These are phyloP conservation scores for Aplodontia rufa DNA, from an alignment of 2,113 vertebrate species.

Conservation along the genomic window DNA sequence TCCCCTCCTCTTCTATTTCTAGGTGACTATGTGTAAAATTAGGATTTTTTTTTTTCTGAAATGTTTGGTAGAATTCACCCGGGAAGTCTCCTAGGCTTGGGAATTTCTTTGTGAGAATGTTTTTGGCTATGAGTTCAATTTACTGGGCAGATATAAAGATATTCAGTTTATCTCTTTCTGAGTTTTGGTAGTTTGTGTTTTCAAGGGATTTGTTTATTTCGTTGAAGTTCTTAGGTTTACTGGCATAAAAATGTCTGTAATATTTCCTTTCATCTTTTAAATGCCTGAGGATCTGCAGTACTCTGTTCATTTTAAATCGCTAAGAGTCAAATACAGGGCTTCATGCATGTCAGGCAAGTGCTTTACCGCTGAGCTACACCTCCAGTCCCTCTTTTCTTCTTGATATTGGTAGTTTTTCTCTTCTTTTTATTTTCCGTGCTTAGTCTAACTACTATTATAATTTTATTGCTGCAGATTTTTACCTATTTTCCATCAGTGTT, in stretches of 20 bases:
- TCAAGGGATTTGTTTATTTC: slow-evolving; percentile 31
- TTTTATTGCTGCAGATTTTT: not conserved
- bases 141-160: not conserved
- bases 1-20: not conserved
- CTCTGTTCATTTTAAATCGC: not conserved
- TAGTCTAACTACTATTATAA: not conserved
- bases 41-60: slow-evolving; percentile 20
- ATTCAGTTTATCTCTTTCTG: not conserved
- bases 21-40: not conserved
- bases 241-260: not conserved
- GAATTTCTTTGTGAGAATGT: not conserved
- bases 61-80: not conserved
- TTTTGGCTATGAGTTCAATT: not conserved
- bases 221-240: slow-evolving; percentile 20
- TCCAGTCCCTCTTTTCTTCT: not conserved
- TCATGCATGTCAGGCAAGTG: no score
- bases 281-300: not conserved
- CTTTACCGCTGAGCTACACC: not conserved
- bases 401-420: not conserved
- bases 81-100: not conserved
- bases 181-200: slow-evolving; percentile 6
- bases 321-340: not conserved
- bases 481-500: not conserved
- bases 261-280: slow-evolving; percentile 4
- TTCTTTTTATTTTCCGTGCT: not conserved